Evolutionary conservation across 1,140 invertebrate genomes (phyloP).

Genomic region (Choristoneura fumiferana): DNA sequence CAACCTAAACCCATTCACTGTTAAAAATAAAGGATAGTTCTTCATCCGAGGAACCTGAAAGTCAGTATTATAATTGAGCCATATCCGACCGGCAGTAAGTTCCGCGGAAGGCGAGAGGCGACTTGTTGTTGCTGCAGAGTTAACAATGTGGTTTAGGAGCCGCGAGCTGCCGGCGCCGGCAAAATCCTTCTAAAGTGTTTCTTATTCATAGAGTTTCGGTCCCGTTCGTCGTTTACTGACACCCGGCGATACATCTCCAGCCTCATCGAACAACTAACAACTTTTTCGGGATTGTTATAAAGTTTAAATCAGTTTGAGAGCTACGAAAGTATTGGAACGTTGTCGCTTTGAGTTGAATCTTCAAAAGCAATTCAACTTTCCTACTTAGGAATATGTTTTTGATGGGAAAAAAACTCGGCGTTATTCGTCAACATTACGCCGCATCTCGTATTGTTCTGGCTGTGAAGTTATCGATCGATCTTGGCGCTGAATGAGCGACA

Average conservation of each 20-base stretch:
- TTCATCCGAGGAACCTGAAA: too few species aligned
- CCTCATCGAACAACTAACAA: not conserved
- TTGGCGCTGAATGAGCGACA: too few species aligned
- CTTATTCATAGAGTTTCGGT: conserved; percentile 39
- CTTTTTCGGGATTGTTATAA: not conserved
- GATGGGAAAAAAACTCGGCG: conserved; percentile 3
- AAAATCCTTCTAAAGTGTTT: conserved; percentile 28
- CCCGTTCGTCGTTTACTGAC: conserved; percentile 12
- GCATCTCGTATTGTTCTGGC: conserved; percentile 12
- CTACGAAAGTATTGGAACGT: conserved; percentile 15
- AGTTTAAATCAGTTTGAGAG: conserved; percentile 2
- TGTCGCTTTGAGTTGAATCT: conserved; percentile 11
- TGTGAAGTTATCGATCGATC: not conserved
- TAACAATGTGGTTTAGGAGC: not conserved
- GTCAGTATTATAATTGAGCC: too few species aligned
- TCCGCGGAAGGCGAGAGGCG: too few species aligned
- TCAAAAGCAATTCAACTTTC: conserved; percentile 29
- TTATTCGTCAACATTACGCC: conserved; percentile 1
- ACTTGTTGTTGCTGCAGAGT: too few species aligned
- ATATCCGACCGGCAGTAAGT: too few species aligned
- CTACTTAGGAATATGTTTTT: conserved; percentile 27
- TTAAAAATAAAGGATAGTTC: too few species aligned
- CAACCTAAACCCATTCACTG: too few species aligned
- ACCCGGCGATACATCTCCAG: not conserved
- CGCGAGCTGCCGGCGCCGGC: not conserved